Evolutionary conservation across 1,140 invertebrate species (phyloP).

Genomic region (Macrobrachium rosenbergii): DNA sequence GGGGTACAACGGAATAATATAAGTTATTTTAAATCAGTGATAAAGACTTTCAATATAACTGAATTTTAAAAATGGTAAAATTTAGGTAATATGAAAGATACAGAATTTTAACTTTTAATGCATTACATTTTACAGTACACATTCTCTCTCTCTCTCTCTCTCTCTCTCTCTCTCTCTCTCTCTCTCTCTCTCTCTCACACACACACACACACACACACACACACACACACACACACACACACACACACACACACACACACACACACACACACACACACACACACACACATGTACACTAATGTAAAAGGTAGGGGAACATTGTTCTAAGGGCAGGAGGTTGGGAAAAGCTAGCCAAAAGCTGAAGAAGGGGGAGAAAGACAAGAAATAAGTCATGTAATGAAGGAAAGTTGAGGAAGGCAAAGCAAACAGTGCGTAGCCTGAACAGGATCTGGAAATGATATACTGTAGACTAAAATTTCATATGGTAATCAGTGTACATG

Average conservation of each 20-base stretch:
- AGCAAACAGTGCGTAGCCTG: too few relatives aligned
- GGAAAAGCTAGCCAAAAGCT: neutral
- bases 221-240: too few relatives aligned
- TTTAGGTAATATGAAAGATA: too few relatives aligned
- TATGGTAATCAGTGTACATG: too few relatives aligned
- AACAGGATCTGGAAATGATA: neutral
- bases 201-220: neutral
- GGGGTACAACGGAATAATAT: too few relatives aligned
- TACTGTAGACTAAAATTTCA: too few relatives aligned
- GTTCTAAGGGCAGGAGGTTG: neutral
- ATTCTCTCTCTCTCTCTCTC: neutral
- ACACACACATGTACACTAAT: too few relatives aligned
- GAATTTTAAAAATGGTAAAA: too few relatives aligned
- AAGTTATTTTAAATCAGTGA: too few relatives aligned
- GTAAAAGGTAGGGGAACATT: neutral
- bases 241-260: too few relatives aligned
- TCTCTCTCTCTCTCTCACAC: conserved; percentile 12
- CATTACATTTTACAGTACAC: neutral
- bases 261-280: too few relatives aligned
- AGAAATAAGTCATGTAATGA: neutral
- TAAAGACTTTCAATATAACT: too few relatives aligned
- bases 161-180: conserved; percentile 26
- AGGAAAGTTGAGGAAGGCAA: neutral
- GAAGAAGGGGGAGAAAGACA: neutral
- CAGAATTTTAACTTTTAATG: neutral